A percentile compares a stretch with the other conserved stretches of the same genome.
Conservation (phyloP, 2,797 vertebrate species). For the Babyrousa celebensis region DNA sequence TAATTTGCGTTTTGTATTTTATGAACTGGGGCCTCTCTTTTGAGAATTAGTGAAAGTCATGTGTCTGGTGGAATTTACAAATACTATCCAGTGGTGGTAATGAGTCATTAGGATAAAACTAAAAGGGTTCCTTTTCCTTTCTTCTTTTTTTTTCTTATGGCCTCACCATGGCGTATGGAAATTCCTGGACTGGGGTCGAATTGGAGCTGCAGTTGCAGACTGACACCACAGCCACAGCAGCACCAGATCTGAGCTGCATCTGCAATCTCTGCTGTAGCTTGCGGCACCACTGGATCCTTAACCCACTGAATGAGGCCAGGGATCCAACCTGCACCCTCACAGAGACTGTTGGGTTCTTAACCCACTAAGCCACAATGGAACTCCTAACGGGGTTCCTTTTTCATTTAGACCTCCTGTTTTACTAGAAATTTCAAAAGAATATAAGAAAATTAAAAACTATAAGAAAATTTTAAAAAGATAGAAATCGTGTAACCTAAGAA, state of each 20-base stretch:
- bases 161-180: too few relatives aligned
- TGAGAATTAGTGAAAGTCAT: conserved; percentile 61
- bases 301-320: too few relatives aligned
- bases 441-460: conserved; percentile 5
- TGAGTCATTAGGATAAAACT: background rate
- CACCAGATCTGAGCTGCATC: too few relatives aligned
- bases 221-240: too few relatives aligned
- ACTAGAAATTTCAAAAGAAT: conserved; percentile 63
- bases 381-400: conserved; percentile 49
- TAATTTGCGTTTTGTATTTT: conserved; percentile 62
- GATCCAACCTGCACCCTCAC: too few relatives aligned
- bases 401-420: conserved; percentile 63
- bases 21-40: background rate
- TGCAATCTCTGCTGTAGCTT: too few relatives aligned
- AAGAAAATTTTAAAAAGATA: conserved; percentile 52
- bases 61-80: conserved; percentile 27
- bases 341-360: too few relatives aligned
- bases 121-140: conserved; percentile 69
- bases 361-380: too few relatives aligned
- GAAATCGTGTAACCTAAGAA: conserved; percentile 51
- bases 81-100: background rate
- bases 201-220: too few relatives aligned
- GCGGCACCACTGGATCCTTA: too few relatives aligned
- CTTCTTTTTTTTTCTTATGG: too few relatives aligned
- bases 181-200: too few relatives aligned